Evolutionary conservation across 2,113 vertebrate genomes (phyloP), one percentile per base, ranked within the genome.

Genomic region (Actenoides lindsayi): DNA sequence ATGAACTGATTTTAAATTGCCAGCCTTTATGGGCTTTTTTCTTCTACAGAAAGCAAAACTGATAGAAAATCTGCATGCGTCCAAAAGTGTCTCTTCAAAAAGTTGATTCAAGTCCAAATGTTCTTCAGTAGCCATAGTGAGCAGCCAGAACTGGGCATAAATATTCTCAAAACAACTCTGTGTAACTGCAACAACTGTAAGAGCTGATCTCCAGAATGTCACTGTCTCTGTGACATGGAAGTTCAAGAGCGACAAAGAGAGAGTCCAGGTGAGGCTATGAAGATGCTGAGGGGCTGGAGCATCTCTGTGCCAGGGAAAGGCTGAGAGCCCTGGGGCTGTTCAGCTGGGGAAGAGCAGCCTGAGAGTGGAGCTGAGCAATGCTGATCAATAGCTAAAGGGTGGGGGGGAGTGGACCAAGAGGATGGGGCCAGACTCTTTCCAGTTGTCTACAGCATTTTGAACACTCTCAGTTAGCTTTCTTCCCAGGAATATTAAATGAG

Each of bases 181-280:
- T 57, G 23, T 68, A 31, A 71, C 31, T 84, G 75, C 13, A 44
- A 5, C n/a, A 92, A 6, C 63, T 80, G 21, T 64, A 54, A 46
- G 1, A 2, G 11, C 13, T 20, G 16, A 69, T 74, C 41, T 83
- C n/a, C 9, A 44, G 51, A 44, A n/a, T 2, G 1, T 9, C 5
- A 2, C 39, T 70, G 16, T 53, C 39, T 69, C 73, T 35, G 6
- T 27, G 39, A 23, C 68, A n/a, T 1, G 9, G 39, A 56, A 53
- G 51, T 53, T 53, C 51, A 53, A 28, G 51, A 53, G 25, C 8
- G 25, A 53, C 51, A 53, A 53, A 25, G 51, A 53, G 51, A 53
- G 7, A 53, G 27, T 53, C 51, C 51, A 28, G 51, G 25, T 25
- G 51, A 53, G 51, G 25, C 51, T 53, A 11, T 14, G 25, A 53